These are phyloP conservation scores for Gobio occitaniae DNA, from an alignment of 2,797 vertebrate species.

Conservation along the genomic window DNA sequence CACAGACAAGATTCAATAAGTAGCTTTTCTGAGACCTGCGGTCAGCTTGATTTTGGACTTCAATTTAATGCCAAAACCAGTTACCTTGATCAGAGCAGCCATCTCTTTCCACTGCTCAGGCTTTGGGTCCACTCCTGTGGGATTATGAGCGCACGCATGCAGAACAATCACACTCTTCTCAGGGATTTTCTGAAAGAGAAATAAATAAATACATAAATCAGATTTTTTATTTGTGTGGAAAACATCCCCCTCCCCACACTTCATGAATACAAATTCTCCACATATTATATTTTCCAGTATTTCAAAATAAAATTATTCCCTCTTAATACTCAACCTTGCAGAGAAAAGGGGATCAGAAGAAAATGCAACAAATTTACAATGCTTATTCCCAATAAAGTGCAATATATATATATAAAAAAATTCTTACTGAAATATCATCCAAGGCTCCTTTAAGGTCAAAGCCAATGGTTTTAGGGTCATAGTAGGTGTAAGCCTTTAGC, in stretches of 20 bases:
- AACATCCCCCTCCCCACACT: neutral
- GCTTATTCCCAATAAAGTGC: neutral
- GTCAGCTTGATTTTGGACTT: slow-evolving; percentile 11
- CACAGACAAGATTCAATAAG: neutral
- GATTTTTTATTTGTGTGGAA: neutral
- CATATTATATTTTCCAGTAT: neutral
- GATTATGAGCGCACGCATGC: slow-evolving; percentile 98
- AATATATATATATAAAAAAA: neutral
- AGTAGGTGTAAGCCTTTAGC: slow-evolving; percentile 92
- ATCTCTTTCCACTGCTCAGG: slow-evolving; percentile 97
- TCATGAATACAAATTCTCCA: neutral
- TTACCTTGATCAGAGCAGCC: slow-evolving; percentile 86
- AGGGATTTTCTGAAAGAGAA: slow-evolving; percentile 88
- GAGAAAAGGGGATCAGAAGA: neutral
- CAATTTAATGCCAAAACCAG: slow-evolving; percentile 36
- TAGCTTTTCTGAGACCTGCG: neutral
- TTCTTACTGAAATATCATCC: slow-evolving; percentile 94
- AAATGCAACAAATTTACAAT: neutral
- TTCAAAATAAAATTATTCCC: neutral
- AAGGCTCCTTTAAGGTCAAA: slow-evolving; percentile 94
- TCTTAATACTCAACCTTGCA: neutral
- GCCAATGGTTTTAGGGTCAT: slow-evolving; percentile 93
- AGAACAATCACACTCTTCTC: slow-evolving; percentile 91
- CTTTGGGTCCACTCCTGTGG: slow-evolving; percentile 95
- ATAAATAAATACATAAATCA: neutral